Evolutionary conservation across 1,140 invertebrate genomes (phyloP).

Genomic region (Gonatopus flavifemur): DNA sequence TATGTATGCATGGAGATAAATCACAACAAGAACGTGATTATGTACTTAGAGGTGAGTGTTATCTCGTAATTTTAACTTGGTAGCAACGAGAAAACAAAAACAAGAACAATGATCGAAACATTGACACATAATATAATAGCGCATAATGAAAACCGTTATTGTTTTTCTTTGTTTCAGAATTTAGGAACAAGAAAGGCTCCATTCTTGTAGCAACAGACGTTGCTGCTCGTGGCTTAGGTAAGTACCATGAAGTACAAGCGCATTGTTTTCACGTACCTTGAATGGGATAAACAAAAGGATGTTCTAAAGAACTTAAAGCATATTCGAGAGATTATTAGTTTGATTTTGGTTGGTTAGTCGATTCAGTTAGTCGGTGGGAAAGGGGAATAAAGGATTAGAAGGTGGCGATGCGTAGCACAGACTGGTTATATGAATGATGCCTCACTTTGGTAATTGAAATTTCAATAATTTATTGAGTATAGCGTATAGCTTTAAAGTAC

Average conservation of each 20-base stretch:
- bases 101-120: too few species aligned
- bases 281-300: too few species aligned
- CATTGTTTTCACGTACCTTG: too few species aligned
- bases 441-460: constrained; percentile 34
- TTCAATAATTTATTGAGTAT: too few species aligned
- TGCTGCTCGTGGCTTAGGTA: constrained; percentile 96
- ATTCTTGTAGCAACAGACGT: constrained; percentile 98
- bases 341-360: too few species aligned
- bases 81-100: too few species aligned
- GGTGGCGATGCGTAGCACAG: constrained; percentile 60
- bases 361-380: neutral
- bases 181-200: constrained; percentile 85
- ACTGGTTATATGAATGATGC: constrained; percentile 60
- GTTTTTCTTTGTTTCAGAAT: constrained; percentile 67
- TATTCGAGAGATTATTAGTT: too few species aligned
- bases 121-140: too few species aligned
- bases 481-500: too few species aligned
- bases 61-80: too few species aligned
- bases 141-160: constrained; percentile 1
- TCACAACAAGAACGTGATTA: constrained; percentile 95
- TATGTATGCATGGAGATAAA: constrained; percentile 97
- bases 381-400: constrained; percentile 28
- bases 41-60: constrained; percentile 74
- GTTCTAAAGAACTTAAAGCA: too few species aligned
- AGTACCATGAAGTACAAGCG: too few species aligned